Evolutionary conservation across 2,888 invertebrate genomes (phyloP).

Genomic region (Drosophila algonquin): DNA sequence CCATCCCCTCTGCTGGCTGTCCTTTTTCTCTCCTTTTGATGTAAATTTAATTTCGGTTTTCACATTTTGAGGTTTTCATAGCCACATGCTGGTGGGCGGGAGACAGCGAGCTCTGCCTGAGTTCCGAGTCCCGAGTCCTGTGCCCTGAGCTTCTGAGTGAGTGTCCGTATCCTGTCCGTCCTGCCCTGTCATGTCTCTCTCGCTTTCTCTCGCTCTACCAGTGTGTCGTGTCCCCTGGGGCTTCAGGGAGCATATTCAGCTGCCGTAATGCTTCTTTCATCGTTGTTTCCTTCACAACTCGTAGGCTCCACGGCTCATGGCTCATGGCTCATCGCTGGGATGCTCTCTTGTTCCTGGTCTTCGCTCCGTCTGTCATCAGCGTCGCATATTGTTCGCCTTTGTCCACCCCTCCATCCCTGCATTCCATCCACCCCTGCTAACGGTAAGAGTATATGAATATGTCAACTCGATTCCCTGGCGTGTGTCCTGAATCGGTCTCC

Average conservation of each 20-base stretch:
- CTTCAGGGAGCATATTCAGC: conserved; percentile 52
- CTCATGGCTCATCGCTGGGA: neutral
- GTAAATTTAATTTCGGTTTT: conserved; percentile 78
- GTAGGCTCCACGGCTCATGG: neutral
- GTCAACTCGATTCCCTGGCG: conserved; percentile 56
- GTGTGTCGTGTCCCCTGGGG: conserved; percentile 54
- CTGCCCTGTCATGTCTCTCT: conserved; percentile 5
- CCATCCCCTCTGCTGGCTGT: conserved; percentile 19
- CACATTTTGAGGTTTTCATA: conserved; percentile 74
- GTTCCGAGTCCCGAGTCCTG: conserved; percentile 5
- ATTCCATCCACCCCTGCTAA: neutral
- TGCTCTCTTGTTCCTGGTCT: conserved; percentile 16
- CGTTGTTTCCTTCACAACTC: conserved; percentile 37
- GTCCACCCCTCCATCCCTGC: conserved; percentile 37
- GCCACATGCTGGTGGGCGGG: conserved; percentile 26
- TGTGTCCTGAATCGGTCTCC: conserved; percentile 8
- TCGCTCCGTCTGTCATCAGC: conserved; percentile 57
- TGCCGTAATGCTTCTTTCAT: conserved; percentile 70
- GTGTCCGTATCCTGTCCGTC: conserved; percentile 30
- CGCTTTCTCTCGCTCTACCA: conserved; percentile 2
- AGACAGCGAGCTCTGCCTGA: neutral
- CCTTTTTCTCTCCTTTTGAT: conserved; percentile 57
- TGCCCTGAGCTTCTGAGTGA: conserved; percentile 23
- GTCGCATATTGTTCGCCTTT: conserved; percentile 61
- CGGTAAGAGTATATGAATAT: conserved; percentile 29